Percentiles rank a stretch among this genome's conserved stretches.
These are phyloP conservation scores for Camponotus floridanus DNA, from an alignment of 1,140 invertebrate species.

Conservation along the genomic window DNA sequence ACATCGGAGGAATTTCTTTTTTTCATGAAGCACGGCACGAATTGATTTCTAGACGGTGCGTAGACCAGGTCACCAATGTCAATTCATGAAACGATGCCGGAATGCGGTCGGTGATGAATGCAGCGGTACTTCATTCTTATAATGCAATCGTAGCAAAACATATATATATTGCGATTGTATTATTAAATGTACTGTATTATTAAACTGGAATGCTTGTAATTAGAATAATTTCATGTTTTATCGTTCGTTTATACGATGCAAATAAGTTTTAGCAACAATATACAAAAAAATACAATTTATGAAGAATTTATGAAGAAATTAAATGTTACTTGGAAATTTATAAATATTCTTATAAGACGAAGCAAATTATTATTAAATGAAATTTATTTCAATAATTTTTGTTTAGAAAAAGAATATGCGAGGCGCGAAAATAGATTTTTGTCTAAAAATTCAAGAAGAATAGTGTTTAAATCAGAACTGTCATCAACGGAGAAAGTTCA, in stretches of 20 bases:
- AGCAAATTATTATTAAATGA: background rate
- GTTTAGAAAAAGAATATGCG: background rate
- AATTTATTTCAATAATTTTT: background rate
- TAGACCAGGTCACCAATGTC: constrained; percentile 62
- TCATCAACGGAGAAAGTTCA: constrained; percentile 78
- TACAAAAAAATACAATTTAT: background rate
- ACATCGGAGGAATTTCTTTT: constrained; percentile 12
- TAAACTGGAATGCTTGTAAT: background rate
- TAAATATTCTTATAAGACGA: background rate
- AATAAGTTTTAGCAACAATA: background rate
- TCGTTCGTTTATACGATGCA: background rate
- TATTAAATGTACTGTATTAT: constrained; percentile 6
- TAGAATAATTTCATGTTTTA: constrained; percentile 24
- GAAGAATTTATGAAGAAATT: background rate
- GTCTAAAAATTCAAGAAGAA: constrained; percentile 29
- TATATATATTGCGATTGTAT: background rate
- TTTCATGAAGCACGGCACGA: constrained; percentile 44
- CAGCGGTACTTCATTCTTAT: constrained; percentile 68
- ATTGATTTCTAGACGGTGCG: constrained; percentile 67
- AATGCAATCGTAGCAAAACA: constrained; percentile 21
- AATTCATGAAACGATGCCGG: constrained; percentile 48
- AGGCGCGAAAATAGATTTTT: background rate
- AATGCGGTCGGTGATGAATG: constrained; percentile 55
- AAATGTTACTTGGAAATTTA: background rate
- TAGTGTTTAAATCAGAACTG: constrained; percentile 62